Conservation (phyloP, 2,888 invertebrate genomes). For the Calephelis perditalis region DNA sequence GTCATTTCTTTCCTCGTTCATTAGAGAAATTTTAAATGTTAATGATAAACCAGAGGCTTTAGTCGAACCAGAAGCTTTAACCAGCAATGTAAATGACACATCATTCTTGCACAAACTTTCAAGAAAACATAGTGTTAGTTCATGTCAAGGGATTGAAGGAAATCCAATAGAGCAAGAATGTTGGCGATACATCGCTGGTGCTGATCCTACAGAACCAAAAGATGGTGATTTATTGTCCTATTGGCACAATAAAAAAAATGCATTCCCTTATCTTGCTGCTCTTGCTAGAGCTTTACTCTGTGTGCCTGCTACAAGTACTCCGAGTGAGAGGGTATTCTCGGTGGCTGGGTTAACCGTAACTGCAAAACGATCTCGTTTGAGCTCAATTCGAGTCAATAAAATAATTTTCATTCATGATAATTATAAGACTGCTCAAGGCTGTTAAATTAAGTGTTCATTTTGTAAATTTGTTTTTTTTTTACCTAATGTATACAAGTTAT, state of each 20-base stretch:
- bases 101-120: too few relatives aligned
- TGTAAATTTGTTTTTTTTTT: neutral
- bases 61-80: neutral
- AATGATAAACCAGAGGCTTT: too few relatives aligned
- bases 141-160: neutral
- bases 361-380: constrained; percentile 22
- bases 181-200: constrained; percentile 6
- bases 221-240: neutral
- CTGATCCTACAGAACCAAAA: constrained; percentile 4
- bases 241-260: neutral
- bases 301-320: constrained; percentile 26
- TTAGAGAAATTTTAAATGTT: constrained; percentile 16
- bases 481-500: neutral
- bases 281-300: constrained; percentile 2
- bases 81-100: neutral
- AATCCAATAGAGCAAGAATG: neutral
- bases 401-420: constrained; percentile 11
- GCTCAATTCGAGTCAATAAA: neutral
- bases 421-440: neutral
- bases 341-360: constrained; percentile 22
- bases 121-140: too few relatives aligned
- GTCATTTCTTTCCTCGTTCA: constrained; percentile 13
- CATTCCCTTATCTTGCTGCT: neutral
- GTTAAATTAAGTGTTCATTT: neutral
- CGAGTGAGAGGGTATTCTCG: constrained; percentile 27